Evolutionary conservation across 1,140 invertebrate genomes (phyloP).

Genomic region (Myzus persicae): DNA sequence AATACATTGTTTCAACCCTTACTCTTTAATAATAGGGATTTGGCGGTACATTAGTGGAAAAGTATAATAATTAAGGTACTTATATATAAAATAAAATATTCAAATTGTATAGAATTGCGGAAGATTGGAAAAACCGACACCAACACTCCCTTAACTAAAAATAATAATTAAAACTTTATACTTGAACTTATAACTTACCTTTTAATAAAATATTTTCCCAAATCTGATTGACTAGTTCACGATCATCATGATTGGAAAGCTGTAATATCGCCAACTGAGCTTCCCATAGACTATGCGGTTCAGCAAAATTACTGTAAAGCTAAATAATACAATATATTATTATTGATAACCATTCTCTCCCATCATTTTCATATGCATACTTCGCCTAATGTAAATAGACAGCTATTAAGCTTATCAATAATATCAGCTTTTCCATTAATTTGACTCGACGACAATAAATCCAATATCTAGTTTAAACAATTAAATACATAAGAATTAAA

Average conservation of each 20-base stretch:
- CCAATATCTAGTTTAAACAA: conserved; percentile 31
- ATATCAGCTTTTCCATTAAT: conserved; percentile 59
- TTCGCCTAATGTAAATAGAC: conserved; percentile 69
- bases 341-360: not conserved
- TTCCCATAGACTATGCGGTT: conserved; percentile 82
- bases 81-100: no score
- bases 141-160: no score
- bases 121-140: no score
- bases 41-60: no score
- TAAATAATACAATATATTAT: conserved; percentile 64
- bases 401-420: conserved; percentile 67
- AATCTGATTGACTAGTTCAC: conserved; percentile 77
- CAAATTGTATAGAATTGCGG: no score
- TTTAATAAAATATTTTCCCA: conserved; percentile 79
- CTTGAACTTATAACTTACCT: conserved; percentile 63
- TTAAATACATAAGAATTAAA: not conserved
- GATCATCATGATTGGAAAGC: conserved; percentile 79
- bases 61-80: no score
- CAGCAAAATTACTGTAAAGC: conserved; percentile 85
- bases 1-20: no score
- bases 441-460: conserved; percentile 39
- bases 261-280: conserved; percentile 86
- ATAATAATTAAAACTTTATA: not conserved
- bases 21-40: no score
- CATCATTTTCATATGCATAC: conserved; percentile 60